phyloP scores from a whole-genome alignment of 2,888 invertebrate species.

The Drosophila stalkeri region DNA sequence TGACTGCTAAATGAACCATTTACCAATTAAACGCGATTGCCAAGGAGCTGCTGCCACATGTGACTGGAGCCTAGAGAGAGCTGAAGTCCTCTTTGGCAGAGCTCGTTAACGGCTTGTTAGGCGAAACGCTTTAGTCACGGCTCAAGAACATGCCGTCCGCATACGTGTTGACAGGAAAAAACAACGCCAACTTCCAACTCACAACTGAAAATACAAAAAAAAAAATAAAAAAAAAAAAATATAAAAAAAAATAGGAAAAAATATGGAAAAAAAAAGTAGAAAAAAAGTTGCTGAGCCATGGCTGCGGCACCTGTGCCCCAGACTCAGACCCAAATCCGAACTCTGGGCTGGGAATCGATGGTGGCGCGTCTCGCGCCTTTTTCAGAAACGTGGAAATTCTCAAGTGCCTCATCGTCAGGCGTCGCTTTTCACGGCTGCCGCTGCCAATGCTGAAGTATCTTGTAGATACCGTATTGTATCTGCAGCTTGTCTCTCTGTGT shows the following conservation, averaged over 20 bases:
- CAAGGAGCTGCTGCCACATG: slow-evolving; percentile 58
- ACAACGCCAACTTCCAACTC: slow-evolving; percentile 44
- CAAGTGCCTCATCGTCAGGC: slow-evolving; percentile 60
- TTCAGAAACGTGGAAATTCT: slow-evolving; percentile 43
- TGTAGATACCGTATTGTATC: slow-evolving; percentile 8
- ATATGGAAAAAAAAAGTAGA: slow-evolving; percentile 5
- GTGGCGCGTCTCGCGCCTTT: slow-evolving; percentile 15
- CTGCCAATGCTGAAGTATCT: slow-evolving; percentile 25
- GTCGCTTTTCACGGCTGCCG: slow-evolving; percentile 40
- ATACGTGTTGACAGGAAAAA: slow-evolving; percentile 52
- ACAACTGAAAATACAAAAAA: slow-evolving; percentile 22
- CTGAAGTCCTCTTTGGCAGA: slow-evolving; percentile 32
- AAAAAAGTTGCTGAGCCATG: slow-evolving; percentile 72
- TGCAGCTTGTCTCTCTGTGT: slow-evolving; percentile 9
- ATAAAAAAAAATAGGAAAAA: neutral
- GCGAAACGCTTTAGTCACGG: slow-evolving; percentile 77
- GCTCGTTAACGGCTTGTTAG: slow-evolving; percentile 76
- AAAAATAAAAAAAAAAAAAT: neutral
- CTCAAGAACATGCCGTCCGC: slow-evolving; percentile 33
- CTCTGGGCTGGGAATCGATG: slow-evolving; percentile 2
- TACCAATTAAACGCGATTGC: slow-evolving; percentile 82
- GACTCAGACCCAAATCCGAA: neutral
- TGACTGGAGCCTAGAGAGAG: slow-evolving; percentile 20
- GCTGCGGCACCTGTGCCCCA: slow-evolving; percentile 28
- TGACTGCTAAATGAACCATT: slow-evolving; percentile 83